A percentile compares a stretch with the other conserved stretches of the same genome.
These are phyloP conservation scores for Laodelphax striatellus DNA, from an alignment of 1,140 invertebrate species.

Conservation along the genomic window DNA sequence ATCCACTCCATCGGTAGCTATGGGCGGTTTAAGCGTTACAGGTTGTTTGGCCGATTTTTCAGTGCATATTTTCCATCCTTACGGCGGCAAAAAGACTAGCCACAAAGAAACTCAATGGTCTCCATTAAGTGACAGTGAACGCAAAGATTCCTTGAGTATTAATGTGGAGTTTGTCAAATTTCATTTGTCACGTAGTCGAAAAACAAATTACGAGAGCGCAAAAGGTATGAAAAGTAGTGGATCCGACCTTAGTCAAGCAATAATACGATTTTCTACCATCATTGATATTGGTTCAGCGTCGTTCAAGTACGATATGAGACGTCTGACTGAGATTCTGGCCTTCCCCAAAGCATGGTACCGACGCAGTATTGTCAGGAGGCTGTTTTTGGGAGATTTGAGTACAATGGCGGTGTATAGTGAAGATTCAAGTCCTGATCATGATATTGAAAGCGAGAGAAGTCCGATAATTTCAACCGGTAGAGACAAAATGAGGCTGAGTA, in stretches of 20 bases:
- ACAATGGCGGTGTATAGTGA: slow-evolving; percentile 17
- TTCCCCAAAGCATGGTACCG: slow-evolving; percentile 98
- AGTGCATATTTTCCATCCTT: slow-evolving; percentile 95
- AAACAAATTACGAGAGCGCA: slow-evolving; percentile 54
- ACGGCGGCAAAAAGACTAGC: slow-evolving; percentile 79
- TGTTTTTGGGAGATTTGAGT: slow-evolving; percentile 81
- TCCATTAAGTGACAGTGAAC: slow-evolving; percentile 72
- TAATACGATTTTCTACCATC: slow-evolving; percentile 86
- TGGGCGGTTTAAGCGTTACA: slow-evolving; percentile 84
- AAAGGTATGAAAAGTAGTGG: slow-evolving; percentile 31
- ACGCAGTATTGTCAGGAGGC: slow-evolving; percentile 76
- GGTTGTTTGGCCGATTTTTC: slow-evolving; percentile 93
- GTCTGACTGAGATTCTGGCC: slow-evolving; percentile 92
- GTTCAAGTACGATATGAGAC: slow-evolving; percentile 97
- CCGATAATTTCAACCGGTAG: slow-evolving; percentile 32
- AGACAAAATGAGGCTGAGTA: slow-evolving; percentile 39
- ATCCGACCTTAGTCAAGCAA: slow-evolving; percentile 54
- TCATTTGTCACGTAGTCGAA: slow-evolving; percentile 78
- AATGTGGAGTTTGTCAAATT: slow-evolving; percentile 97
- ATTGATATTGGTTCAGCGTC: slow-evolving; percentile 95
- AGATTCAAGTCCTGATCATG: slow-evolving; percentile 17
- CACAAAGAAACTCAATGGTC: slow-evolving; percentile 76
- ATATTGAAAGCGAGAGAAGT: slow-evolving; percentile 29
- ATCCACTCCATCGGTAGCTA: slow-evolving; percentile 42
- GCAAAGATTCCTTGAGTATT: slow-evolving; percentile 90